Evolutionary conservation across 2,888 invertebrate species (phyloP), one percentile per base, ranked within the genome.

Genomic region (Doris montereyensis): DNA sequence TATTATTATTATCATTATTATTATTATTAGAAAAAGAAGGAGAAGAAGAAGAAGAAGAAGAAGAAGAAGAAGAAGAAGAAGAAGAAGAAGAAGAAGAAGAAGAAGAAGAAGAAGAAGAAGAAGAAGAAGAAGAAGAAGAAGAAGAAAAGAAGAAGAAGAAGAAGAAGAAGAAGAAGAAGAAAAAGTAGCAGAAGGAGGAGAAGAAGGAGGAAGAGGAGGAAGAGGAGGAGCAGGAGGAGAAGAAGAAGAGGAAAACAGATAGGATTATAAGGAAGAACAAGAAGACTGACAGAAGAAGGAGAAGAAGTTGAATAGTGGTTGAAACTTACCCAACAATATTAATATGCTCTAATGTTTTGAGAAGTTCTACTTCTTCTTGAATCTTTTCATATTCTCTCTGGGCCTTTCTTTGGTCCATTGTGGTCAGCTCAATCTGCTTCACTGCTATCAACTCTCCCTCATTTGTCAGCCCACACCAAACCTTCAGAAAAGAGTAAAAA

Each of bases 401-500:
- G 1, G 91, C 90, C 81, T 89, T 89, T 24, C 84, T 84, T 67
- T 86, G 85, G 83, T 91, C 89, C 35, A 84, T 83, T 17, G 88
- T 88, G 82, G 90, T 90, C 65, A 91, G 85, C 78, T 90, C 90
- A 24, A 92, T 91, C 87, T 92, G 91, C 81, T 92, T 92, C 4
- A 92, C 91, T 13, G 92, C 92, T 21, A 92, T 91, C 76, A 91
- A 84, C 77, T 89, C 89, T 2, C 92, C 92, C 58, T 88, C 86
- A 83, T 87, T 89, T 2, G 91, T 91, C 82, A 91, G 84, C 2
- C 91, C 91, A 85, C 90, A 90, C 88, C 89, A 92, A 2, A 91
- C 91, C 89, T 90, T 79, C n/a, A n/a, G n/a, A n/a, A n/a, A n/a
- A n/a, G n/a, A n/a, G n/a, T n/a, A n/a, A n/a, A n/a, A n/a, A n/a